Conservation (phyloP, 2,113 vertebrate species). For the Aix galericulata region DNA sequence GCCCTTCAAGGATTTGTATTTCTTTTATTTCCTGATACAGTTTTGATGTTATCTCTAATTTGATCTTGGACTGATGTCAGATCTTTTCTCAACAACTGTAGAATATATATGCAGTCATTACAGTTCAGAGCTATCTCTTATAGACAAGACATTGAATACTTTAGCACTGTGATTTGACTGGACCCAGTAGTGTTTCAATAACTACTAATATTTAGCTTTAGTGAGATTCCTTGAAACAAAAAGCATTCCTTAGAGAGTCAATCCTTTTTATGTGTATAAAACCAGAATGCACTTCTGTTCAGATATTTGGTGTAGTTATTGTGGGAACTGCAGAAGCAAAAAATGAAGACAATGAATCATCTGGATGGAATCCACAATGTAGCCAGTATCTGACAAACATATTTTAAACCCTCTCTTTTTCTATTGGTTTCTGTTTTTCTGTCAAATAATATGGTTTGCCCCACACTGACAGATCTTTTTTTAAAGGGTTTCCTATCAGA, state of each 20-base stretch:
- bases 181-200: conserved; percentile 28
- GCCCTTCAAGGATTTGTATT: conserved; percentile 45
- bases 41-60: conserved; percentile 49
- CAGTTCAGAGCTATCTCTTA: conserved; percentile 10
- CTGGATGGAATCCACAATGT: not conserved
- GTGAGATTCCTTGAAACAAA: conserved; percentile 47
- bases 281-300: not conserved
- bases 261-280: not conserved
- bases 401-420: not conserved
- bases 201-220: conserved; percentile 28
- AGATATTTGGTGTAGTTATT: not conserved
- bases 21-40: conserved; percentile 24
- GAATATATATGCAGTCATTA: not conserved
- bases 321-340: conserved; percentile 29
- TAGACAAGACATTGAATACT: conserved; percentile 6
- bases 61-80: conserved; percentile 3
- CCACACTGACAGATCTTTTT: conserved; percentile 45
- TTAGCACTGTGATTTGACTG: conserved; percentile 8
- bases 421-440: conserved; percentile 4
- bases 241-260: conserved; percentile 15
- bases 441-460: not conserved
- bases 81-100: conserved; percentile 8
- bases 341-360: conserved; percentile 26
- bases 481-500: conserved; percentile 64
- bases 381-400: not conserved